Percentiles rank a stretch among this genome's conserved stretches.
Evolutionary conservation across 2,113 vertebrate species (phyloP).

Genomic region (Corythaixoides concolor): DNA sequence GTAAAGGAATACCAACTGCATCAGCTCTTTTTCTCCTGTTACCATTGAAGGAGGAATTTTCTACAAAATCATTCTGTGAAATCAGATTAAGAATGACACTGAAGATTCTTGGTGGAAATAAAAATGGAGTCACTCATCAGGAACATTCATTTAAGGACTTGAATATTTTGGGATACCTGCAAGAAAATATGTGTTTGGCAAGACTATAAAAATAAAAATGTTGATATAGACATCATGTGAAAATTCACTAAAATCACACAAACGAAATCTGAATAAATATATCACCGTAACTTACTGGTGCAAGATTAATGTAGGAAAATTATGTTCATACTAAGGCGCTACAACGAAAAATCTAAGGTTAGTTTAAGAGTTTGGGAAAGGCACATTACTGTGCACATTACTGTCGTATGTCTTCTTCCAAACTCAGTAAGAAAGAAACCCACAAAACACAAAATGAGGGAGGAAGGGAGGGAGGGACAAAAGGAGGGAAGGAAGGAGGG

Average conservation of each 20-base stretch:
- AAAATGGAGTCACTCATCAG: background rate
- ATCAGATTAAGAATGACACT: background rate
- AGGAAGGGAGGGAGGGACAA: background rate
- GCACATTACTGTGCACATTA: rapidly evolving
- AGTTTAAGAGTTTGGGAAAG: background rate
- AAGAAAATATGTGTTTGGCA: background rate
- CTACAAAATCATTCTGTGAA: background rate
- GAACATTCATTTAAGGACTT: background rate
- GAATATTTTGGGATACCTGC: background rate
- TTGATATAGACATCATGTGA: background rate
- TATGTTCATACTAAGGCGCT: rapidly evolving
- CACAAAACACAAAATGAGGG: background rate
- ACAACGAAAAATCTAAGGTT: background rate
- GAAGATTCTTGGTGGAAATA: background rate
- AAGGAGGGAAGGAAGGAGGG: too few relatives aligned
- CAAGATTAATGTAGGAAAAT: background rate
- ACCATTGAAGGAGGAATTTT: background rate
- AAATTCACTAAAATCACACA: background rate
- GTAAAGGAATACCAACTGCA: background rate
- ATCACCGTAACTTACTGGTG: background rate
- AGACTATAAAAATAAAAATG: background rate
- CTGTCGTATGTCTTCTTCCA: background rate
- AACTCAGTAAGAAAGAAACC: background rate
- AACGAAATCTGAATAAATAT: background rate
- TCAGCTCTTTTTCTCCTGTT: background rate